Conservation (phyloP, 2,113 vertebrate species). For the Cyanoramphus novaezelandiae region DNA sequence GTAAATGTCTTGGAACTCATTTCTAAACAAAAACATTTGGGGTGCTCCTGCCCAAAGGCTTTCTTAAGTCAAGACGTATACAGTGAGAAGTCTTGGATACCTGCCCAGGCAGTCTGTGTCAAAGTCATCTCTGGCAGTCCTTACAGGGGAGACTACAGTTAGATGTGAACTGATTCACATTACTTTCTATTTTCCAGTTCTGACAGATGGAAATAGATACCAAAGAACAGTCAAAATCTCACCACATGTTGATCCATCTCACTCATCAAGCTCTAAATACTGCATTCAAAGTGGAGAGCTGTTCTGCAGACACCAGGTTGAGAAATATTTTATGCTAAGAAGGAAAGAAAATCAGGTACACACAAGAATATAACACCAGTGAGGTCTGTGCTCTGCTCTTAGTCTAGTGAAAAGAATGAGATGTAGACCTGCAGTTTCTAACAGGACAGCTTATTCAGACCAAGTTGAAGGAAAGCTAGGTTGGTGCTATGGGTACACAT, state of each 20-base stretch:
- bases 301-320: not conserved
- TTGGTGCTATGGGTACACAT: not conserved
- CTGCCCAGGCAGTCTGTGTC: not conserved
- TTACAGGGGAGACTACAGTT: conserved; percentile 39
- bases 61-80: conserved; percentile 31
- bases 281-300: not conserved
- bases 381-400: not conserved
- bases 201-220: conserved; percentile 48
- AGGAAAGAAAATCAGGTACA: conserved; percentile 6
- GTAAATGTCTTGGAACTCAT: not conserved
- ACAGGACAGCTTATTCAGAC: not conserved
- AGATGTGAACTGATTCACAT: conserved; percentile 35
- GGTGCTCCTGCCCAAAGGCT: not conserved
- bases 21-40: not conserved
- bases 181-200: conserved; percentile 37
- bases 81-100: not conserved
- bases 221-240: conserved; percentile 1
- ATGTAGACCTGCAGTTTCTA: not conserved
- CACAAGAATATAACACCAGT: not conserved
- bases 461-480: not conserved
- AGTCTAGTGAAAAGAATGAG: not conserved
- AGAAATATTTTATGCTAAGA: not conserved
- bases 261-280: conserved; percentile 10
- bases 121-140: conserved; percentile 35
- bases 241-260: conserved; percentile 21